phyloP scores from a whole-genome alignment of 2,797 vertebrate genomes.

The Dipus sagitta region DNA sequence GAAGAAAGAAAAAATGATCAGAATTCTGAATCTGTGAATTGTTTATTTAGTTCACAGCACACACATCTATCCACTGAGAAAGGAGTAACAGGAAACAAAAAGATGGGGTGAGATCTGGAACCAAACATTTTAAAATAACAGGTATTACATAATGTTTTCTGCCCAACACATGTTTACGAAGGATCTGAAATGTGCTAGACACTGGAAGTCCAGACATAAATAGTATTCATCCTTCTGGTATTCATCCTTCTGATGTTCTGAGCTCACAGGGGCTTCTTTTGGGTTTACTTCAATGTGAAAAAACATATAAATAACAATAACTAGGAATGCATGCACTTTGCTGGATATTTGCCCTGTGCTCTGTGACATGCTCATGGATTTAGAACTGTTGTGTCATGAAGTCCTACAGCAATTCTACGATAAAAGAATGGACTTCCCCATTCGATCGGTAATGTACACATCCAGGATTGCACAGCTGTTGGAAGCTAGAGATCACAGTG shows the following conservation, averaged over 20 bases:
- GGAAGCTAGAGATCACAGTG: background rate
- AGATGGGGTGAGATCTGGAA: no score
- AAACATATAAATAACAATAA: background rate
- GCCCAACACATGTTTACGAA: background rate
- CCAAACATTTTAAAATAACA: background rate
- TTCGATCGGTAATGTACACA: background rate
- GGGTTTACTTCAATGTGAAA: background rate
- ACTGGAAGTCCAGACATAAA: background rate
- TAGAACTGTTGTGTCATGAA: background rate
- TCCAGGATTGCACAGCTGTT: background rate
- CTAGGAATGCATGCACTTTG: background rate
- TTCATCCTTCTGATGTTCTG: background rate
- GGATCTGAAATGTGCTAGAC: background rate
- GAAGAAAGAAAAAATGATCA: background rate
- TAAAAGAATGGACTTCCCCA: background rate
- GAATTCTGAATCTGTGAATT: background rate
- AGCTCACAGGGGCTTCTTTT: no score
- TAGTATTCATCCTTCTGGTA: background rate
- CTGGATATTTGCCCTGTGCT: background rate
- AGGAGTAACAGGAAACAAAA: background rate
- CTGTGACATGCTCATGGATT: accelerated
- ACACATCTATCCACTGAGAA: background rate
- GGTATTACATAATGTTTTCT: background rate
- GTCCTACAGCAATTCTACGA: background rate
- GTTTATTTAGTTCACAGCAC: background rate